A percentile compares a stretch with the other conserved stretches of the same genome.
Evolutionary conservation across 1,140 invertebrate species (phyloP).

Genomic region (Mercenaria mercenaria): DNA sequence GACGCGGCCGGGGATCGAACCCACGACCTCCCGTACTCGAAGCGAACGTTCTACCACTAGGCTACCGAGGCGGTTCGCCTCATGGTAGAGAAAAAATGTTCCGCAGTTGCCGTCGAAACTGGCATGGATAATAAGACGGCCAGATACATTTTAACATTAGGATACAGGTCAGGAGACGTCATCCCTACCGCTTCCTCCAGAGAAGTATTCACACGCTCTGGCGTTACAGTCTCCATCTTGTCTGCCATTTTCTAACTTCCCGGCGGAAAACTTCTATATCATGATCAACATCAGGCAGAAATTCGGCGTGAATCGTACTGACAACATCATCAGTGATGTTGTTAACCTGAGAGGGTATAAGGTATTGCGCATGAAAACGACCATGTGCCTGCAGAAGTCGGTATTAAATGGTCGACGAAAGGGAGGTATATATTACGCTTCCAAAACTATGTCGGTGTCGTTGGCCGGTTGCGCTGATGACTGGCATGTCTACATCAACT

Average conservation of each 20-base stretch:
- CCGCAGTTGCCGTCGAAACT: neutral
- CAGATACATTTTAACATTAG: neutral
- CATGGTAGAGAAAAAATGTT: neutral
- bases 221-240: too few relatives aligned
- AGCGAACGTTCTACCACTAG: too few relatives aligned
- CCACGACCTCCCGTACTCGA: too few relatives aligned
- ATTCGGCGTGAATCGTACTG: neutral
- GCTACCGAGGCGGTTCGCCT: too few relatives aligned
- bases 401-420: constrained; percentile 39
- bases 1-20: too few relatives aligned
- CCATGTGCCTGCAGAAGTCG: too few relatives aligned
- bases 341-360: neutral
- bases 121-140: neutral
- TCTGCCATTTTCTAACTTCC: too few relatives aligned
- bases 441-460: constrained; percentile 42
- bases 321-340: neutral
- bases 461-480: constrained; percentile 20
- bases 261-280: neutral
- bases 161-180: neutral
- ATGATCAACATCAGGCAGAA: neutral
- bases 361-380: too few relatives aligned
- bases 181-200: neutral
- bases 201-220: neutral
- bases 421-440: constrained; percentile 28
- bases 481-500: neutral